phyloP scores from a whole-genome alignment of 2,113 vertebrate species.

The Oryzias javanicus region DNA sequence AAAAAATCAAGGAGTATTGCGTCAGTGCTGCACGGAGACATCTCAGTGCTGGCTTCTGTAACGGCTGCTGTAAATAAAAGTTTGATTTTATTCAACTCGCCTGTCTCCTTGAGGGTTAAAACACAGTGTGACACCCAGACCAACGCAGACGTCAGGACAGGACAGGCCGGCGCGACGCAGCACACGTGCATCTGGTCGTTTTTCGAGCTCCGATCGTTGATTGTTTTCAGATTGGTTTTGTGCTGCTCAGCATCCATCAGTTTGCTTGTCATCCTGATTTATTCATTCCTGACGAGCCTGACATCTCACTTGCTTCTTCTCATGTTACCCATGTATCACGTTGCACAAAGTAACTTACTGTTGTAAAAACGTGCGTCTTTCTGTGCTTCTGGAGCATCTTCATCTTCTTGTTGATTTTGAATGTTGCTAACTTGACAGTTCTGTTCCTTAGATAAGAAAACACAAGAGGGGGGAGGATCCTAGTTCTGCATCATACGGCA shows the following conservation, averaged over 20 bases:
- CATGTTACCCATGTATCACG: constrained; percentile 37
- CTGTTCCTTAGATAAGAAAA: constrained; percentile 19
- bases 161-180: too few species aligned
- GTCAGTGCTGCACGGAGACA: constrained; percentile 58
- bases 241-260: constrained; percentile 24
- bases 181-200: constrained; percentile 49
- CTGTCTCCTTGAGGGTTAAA: constrained; percentile 44
- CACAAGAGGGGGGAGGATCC: constrained; percentile 28
- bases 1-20: constrained; percentile 26
- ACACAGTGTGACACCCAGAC: constrained; percentile 33
- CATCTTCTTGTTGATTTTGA: constrained; percentile 18
- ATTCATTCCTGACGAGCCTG: constrained; percentile 20
- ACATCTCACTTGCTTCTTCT: constrained; percentile 24
- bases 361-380: constrained; percentile 35
- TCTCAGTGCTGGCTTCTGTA: constrained; percentile 41
- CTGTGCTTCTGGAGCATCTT: constrained; percentile 32
- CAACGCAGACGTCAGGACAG: constrained; percentile 44
- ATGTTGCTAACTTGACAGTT: constrained; percentile 24
- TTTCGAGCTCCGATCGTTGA: constrained; percentile 43
- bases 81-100: constrained; percentile 29
- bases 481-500: constrained; percentile 64
- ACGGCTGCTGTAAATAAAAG: constrained; percentile 55
- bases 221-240: constrained; percentile 21
- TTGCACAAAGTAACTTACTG: constrained; percentile 41
- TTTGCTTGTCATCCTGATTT: constrained; percentile 29